phyloP scores from a whole-genome alignment of 2,113 vertebrate genomes.

The Oenanthe melanoleuca region DNA sequence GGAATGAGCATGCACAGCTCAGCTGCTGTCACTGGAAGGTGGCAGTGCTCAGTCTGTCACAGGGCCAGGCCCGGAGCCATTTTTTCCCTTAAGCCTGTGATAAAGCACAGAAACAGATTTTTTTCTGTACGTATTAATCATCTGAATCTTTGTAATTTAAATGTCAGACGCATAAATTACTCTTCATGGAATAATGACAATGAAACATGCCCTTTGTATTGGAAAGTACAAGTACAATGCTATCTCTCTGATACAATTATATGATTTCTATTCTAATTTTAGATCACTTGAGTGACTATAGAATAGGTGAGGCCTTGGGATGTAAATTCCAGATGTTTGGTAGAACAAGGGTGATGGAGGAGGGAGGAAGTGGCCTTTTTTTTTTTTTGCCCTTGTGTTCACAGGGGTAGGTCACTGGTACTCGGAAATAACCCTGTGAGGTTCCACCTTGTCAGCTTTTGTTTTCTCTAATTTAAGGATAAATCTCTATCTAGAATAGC shows the following conservation, averaged over 20 bases:
- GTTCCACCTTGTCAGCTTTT: background rate
- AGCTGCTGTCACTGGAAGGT: background rate
- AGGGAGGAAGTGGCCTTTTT: background rate
- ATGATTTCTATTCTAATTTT: background rate
- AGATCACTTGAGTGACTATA: background rate
- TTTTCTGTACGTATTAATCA: background rate
- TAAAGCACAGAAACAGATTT: background rate
- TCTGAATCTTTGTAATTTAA: background rate
- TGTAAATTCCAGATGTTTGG: background rate
- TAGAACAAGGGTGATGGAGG: background rate
- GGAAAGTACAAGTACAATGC: background rate
- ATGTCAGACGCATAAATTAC: background rate
- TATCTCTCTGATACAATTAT: background rate
- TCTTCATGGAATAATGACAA: background rate
- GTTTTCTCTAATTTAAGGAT: background rate
- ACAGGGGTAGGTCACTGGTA: background rate
- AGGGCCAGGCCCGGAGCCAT: background rate
- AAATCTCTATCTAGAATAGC: background rate
- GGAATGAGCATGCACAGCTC: background rate
- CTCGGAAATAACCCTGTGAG: background rate
- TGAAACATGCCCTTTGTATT: background rate
- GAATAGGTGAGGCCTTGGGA: background rate
- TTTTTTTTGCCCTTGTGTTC: background rate
- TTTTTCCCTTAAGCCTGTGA: conserved; percentile 2
- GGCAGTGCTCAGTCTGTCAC: conserved; percentile 13